Evolutionary conservation across 2,888 invertebrate genomes (phyloP).

Genomic region (Pristionchus fissidentatus): DNA sequence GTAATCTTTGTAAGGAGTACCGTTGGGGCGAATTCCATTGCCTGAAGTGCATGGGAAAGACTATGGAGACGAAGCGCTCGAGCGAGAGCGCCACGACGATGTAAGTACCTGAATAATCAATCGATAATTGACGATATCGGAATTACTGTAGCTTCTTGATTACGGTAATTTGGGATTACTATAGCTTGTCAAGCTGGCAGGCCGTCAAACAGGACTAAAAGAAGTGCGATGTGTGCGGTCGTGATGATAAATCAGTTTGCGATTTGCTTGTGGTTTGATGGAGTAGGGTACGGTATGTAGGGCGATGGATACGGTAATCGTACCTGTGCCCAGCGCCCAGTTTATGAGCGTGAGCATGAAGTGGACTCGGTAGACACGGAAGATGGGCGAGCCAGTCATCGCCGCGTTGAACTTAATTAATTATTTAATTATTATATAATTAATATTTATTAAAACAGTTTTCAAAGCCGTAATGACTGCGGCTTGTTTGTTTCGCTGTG

Average conservation of each 20-base stretch:
- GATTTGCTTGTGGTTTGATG: no score
- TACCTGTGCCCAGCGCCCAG: constrained; percentile 72
- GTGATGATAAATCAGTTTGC: no score
- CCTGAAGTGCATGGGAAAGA: constrained; percentile 75
- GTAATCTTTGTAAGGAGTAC: background rate
- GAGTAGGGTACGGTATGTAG: no score
- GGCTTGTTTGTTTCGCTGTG: no score
- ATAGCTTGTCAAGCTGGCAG: no score
- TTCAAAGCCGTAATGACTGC: no score
- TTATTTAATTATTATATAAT: no score
- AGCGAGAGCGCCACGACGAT: constrained; percentile 74
- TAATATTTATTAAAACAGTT: no score
- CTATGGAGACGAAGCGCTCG: constrained; percentile 74
- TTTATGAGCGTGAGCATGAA: constrained; percentile 75
- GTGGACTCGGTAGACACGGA: constrained; percentile 69
- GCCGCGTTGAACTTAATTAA: no score
- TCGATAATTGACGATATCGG: background rate
- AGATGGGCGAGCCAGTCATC: constrained; percentile 65
- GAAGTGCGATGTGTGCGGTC: no score
- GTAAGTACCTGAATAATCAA: constrained; percentile 62
- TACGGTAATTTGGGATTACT: no score
- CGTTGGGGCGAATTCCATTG: constrained; percentile 74
- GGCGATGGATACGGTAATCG: background rate
- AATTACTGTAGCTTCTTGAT: background rate
- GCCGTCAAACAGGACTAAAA: no score